phyloP scores from a whole-genome alignment of 2,113 vertebrate species.

The Pollachius pollachius region DNA sequence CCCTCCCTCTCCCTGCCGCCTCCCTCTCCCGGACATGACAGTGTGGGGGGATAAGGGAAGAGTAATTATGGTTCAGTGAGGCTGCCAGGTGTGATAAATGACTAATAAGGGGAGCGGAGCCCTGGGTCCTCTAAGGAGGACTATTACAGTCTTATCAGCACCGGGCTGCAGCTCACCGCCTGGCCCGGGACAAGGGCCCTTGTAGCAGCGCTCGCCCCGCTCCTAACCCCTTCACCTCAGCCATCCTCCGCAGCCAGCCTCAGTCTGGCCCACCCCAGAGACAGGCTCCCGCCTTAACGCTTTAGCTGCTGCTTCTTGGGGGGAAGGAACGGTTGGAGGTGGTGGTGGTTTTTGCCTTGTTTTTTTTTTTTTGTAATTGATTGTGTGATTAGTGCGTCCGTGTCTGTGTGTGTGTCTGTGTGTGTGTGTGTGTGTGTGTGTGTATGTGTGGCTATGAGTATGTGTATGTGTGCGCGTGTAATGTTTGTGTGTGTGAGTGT shows the following conservation, averaged over 20 bases:
- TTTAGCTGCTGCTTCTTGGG: constrained; percentile 37
- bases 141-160: constrained; percentile 99
- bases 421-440: no score
- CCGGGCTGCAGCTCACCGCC: constrained; percentile 79
- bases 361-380: no score
- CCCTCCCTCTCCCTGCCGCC: constrained; percentile 30
- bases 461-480: no score
- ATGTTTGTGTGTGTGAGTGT: no score
- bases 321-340: background rate
- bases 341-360: background rate
- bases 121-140: constrained; percentile 93
- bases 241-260: constrained; percentile 52
- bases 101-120: constrained; percentile 96
- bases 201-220: constrained; percentile 71
- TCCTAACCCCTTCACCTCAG: constrained; percentile 69
- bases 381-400: no score
- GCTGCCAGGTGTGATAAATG: constrained; percentile 99
- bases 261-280: constrained; percentile 66
- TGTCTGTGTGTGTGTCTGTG: no score
- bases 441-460: no score
- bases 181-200: constrained; percentile 80
- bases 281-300: constrained; percentile 50
- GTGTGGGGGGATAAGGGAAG: constrained; percentile 95
- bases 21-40: constrained; percentile 89
- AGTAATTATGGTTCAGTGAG: constrained; percentile 99